Conservation (phyloP, 1,140 invertebrate species). For the Caerostris extrusa region DNA sequence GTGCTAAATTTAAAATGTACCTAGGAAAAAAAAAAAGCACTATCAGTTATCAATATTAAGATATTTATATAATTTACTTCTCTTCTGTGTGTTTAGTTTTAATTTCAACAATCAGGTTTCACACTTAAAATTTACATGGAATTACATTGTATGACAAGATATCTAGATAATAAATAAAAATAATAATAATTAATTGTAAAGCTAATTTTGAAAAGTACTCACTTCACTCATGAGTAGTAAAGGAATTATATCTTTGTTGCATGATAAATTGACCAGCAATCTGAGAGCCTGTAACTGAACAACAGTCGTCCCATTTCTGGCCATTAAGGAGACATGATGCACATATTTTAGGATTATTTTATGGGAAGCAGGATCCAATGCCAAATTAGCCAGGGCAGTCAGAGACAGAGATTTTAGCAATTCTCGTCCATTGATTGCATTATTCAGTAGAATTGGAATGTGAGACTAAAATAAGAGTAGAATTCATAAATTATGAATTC, state of each 20-base stretch:
- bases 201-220: conserved; percentile 66
- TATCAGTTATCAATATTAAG: too few relatives aligned
- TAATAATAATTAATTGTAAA: too few relatives aligned
- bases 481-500: too few relatives aligned
- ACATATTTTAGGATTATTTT: conserved; percentile 63
- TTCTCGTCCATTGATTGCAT: conserved; percentile 80
- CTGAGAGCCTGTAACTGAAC: conserved; percentile 84
- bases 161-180: too few relatives aligned
- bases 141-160: too few relatives aligned
- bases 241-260: conserved; percentile 85
- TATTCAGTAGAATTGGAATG: conserved; percentile 82
- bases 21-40: too few relatives aligned
- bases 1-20: too few relatives aligned
- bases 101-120: too few relatives aligned
- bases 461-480: conserved; percentile 80
- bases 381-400: conserved; percentile 83
- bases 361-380: conserved; percentile 79
- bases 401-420: conserved; percentile 80
- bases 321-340: conserved; percentile 78
- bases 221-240: conserved; percentile 86
- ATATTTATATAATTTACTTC: too few relatives aligned
- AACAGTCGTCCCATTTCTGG: conserved; percentile 80
- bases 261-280: conserved; percentile 86
- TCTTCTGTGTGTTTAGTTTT: too few relatives aligned
- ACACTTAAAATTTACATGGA: too few relatives aligned